phyloP scores from a whole-genome alignment of 2,888 invertebrate genomes.

The Parapristionchus giblindavisi region DNA sequence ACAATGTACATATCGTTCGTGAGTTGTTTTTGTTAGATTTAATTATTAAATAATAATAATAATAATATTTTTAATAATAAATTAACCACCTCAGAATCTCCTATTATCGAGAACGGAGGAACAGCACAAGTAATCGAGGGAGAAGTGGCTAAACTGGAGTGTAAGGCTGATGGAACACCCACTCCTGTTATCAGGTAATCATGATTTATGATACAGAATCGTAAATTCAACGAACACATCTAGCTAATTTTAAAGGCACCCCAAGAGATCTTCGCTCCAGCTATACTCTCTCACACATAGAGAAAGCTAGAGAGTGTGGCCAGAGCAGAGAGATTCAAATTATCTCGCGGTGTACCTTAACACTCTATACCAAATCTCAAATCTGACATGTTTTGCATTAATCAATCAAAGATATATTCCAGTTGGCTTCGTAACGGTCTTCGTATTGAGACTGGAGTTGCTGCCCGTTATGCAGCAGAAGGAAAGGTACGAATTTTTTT shows the following conservation, averaged over 20 bases:
- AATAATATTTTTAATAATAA: conserved; percentile 33
- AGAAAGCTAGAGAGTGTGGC: no score
- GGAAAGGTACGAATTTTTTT: conserved; percentile 42
- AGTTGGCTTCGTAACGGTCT: conserved; percentile 68
- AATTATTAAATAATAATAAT: not conserved
- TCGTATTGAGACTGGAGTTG: conserved; percentile 63
- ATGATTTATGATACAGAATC: no score
- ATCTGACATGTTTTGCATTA: no score
- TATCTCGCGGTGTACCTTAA: no score
- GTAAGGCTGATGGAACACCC: conserved; percentile 71
- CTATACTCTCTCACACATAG: no score
- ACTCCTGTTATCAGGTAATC: conserved; percentile 44
- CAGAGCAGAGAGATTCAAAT: no score
- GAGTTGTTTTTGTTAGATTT: conserved; percentile 44
- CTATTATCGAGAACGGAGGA: conserved; percentile 62
- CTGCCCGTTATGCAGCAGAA: conserved; percentile 62
- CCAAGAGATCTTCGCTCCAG: no score
- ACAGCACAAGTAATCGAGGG: conserved; percentile 67
- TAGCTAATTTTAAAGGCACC: no score
- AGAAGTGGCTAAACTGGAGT: conserved; percentile 66
- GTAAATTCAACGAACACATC: no score
- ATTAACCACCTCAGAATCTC: conserved; percentile 58
- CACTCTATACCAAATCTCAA: no score
- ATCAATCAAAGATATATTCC: not conserved
- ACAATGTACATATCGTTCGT: conserved; percentile 66